Base-by-base conservation (phyloP, 2,888 invertebrate genomes). In the Argyresthia goedartella region DNA sequence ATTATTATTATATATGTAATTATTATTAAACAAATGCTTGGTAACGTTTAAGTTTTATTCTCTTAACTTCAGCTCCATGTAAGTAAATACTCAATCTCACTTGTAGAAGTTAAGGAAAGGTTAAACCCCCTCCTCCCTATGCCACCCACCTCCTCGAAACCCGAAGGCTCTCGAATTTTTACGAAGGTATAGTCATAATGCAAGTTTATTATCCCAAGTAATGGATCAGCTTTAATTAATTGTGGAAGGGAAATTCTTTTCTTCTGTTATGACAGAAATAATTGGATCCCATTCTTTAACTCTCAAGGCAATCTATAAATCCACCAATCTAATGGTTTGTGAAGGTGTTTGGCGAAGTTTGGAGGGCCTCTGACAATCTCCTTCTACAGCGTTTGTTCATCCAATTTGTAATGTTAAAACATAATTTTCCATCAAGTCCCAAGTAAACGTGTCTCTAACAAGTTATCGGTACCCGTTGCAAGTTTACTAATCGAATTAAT, bases 21-120 rank as follows among this genome's bases (percentile, higher is more conserved):
- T n/a, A n/a, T n/a, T n/a, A n/a, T n/a, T n/a, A n/a, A n/a, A 25
- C 25, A 25, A 25, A 25, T 25, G 25, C 25, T 25, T 25, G 25
- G 25, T 25, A 25, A 4, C 25, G 25, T 25, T 25, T 25, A 25
- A 25, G 25, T 25, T 25, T 25, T 4, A 13, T 41, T 41, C 2
- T 25, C 25, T 2, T 25, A 25, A 4, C 25, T 4, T 4, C 25
- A 73, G 69, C 82, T 84, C 85, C 80, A 78, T 84, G 78, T 75
- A 78, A 69, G 74, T 85, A 76, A 76, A 62, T 77, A 75, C 79
- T 81, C 82, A 81, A 81, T 81, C 81, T 81, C 80, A 76, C 80
- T 77, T 69, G 73, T 73, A 68, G 71, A 84, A 84, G 78, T 84
- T 82, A 80, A 73, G 77, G 76, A 78, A 81, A 81, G 81, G 80